Conservation (phyloP, 2,797 vertebrate genomes). For the Xenops minutus region DNA sequence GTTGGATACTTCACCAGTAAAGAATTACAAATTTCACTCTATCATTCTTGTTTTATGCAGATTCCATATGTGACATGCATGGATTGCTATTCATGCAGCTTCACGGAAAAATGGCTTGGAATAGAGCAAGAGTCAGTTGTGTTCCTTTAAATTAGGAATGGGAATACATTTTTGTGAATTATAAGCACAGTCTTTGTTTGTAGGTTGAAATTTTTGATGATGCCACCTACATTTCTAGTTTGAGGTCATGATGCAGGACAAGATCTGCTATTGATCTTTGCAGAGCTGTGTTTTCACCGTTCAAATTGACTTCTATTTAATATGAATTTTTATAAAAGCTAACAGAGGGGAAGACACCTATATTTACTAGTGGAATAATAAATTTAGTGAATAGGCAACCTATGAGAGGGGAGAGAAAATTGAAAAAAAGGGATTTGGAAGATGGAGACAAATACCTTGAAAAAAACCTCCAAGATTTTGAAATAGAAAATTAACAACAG, state of each 20-base stretch:
- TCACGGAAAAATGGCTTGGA: not conserved
- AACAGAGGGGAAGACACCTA: not conserved
- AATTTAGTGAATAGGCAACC: not conserved
- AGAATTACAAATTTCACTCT: not conserved
- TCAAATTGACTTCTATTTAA: not conserved
- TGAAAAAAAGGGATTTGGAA: not conserved
- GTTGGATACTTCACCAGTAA: not conserved
- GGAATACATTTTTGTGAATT: constrained; percentile 3
- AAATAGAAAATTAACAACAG: not conserved
- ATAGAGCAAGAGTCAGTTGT: not conserved
- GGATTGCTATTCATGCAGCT: not conserved
- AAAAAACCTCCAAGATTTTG: not conserved
- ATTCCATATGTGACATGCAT: constrained; percentile 9
- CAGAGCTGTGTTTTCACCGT: not conserved
- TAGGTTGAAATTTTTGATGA: not conserved
- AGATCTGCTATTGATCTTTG: not conserved
- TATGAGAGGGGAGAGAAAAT: not conserved
- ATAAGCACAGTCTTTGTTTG: not conserved
- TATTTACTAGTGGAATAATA: not conserved
- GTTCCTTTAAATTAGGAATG: not conserved
- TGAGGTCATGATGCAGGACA: not conserved
- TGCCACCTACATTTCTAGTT: not conserved
- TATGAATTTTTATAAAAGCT: not conserved
- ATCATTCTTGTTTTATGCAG: constrained; percentile 23
- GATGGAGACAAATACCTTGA: not conserved